Evolutionary conservation across 1,140 invertebrate genomes (phyloP).

Genomic region (Goniozus legneri): DNA sequence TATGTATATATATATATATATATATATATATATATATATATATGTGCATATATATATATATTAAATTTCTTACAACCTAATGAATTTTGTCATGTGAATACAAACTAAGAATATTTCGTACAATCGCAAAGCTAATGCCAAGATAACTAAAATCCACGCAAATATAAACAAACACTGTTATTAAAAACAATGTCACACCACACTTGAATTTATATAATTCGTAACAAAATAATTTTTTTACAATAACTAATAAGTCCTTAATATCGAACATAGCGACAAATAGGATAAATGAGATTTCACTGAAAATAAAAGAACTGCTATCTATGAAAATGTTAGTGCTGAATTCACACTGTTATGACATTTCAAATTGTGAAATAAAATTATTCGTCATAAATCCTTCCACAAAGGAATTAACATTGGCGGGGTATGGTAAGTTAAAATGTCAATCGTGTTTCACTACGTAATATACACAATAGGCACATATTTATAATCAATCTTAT

Average conservation of each 20-base stretch:
- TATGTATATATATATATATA: not conserved
- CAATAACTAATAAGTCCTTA: not conserved
- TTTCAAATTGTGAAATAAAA: slow-evolving; percentile 8
- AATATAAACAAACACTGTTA: slow-evolving; percentile 1
- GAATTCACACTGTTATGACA: slow-evolving; percentile 1
- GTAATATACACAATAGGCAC: too few relatives aligned
- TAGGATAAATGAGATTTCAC: not conserved
- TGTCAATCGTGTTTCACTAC: too few relatives aligned
- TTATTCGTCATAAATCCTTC: too few relatives aligned
- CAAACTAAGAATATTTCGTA: slow-evolving; percentile 18
- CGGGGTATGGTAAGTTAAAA: too few relatives aligned
- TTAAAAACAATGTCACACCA: slow-evolving; percentile 17
- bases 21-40: slow-evolving; percentile 1
- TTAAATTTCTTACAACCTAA: slow-evolving; percentile 40
- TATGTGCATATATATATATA: slow-evolving; percentile 26
- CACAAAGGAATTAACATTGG: too few relatives aligned
- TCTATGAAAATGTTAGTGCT: not conserved
- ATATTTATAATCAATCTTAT: too few relatives aligned
- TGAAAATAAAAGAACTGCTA: slow-evolving; percentile 2
- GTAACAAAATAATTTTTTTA: slow-evolving; percentile 11
- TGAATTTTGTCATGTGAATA: slow-evolving; percentile 28
- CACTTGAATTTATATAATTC: slow-evolving; percentile 8
- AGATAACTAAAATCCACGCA: slow-evolving; percentile 12
- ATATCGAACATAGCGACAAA: not conserved
- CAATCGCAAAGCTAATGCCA: slow-evolving; percentile 15